phyloP scores from a whole-genome alignment of 2,113 vertebrate species.

The Podarcis muralis region DNA sequence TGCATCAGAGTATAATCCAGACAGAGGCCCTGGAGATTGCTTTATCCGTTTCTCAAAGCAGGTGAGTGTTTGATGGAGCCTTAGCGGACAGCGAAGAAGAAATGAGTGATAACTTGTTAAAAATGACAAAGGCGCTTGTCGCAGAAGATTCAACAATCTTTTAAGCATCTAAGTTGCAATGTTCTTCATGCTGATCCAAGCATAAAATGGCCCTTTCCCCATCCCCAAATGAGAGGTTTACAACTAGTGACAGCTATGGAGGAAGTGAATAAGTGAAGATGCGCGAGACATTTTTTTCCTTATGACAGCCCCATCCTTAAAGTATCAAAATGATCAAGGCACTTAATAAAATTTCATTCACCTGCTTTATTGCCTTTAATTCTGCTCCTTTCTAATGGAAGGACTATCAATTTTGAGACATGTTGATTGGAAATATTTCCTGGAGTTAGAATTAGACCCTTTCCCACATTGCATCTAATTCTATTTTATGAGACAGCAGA shows the following conservation, averaged over 20 bases:
- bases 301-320: neutral
- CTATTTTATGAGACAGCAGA: neutral
- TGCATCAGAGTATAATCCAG: no score
- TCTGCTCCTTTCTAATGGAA: conserved; percentile 40
- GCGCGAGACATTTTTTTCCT: neutral
- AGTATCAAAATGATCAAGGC: conserved; percentile 39
- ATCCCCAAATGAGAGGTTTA: neutral
- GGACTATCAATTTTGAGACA: conserved; percentile 26
- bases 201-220: neutral
- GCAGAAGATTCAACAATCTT: conserved; percentile 12
- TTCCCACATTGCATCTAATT: neutral
- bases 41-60: neutral
- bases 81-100: neutral
- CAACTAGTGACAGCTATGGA: neutral
- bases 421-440: conserved; percentile 31
- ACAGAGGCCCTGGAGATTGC: no score
- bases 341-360: conserved; percentile 20
- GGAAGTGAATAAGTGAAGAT: conserved; percentile 17
- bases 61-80: neutral
- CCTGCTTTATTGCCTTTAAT: conserved; percentile 34
- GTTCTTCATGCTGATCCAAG: conserved; percentile 26
- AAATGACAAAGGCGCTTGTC: conserved; percentile 14
- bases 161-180: conserved; percentile 18
- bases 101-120: conserved; percentile 4
- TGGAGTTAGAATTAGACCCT: conserved; percentile 4